phyloP scores from a whole-genome alignment of 1,140 invertebrate genomes.

The Radopholus similis region DNA sequence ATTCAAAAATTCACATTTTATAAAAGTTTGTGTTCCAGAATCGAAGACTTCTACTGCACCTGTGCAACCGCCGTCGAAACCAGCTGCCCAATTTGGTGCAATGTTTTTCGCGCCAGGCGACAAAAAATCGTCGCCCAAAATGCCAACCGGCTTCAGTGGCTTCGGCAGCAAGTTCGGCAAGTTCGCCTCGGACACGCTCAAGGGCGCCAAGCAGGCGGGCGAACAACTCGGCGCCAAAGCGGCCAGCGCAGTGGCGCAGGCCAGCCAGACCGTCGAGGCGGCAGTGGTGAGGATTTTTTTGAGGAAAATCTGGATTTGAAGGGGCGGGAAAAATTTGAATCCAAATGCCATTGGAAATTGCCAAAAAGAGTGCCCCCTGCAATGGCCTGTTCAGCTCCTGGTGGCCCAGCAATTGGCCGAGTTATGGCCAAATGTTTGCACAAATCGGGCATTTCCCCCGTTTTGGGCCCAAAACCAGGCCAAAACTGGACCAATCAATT shows the following conservation, averaged over 20 bases:
- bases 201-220: conserved; percentile 33
- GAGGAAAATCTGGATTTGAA: not conserved
- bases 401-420: too few species aligned
- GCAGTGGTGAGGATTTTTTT: conserved; percentile 8
- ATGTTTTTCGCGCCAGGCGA: conserved; percentile 8
- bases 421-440: too few species aligned
- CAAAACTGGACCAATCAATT: too few species aligned
- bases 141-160: conserved; percentile 3
- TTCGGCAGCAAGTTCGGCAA: conserved; percentile 42
- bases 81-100: not conserved
- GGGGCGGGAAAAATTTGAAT: not conserved
- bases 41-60: not conserved
- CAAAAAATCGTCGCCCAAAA: conserved; percentile 1
- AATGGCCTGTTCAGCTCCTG: too few species aligned
- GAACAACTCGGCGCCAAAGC: conserved; percentile 42
- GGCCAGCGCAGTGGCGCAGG: conserved; percentile 34
- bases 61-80: not conserved
- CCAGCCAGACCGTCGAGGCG: conserved; percentile 18
- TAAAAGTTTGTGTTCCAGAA: not conserved
- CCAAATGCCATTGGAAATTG: not conserved
- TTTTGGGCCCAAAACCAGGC: too few species aligned
- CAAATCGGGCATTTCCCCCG: too few species aligned
- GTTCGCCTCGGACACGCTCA: conserved; percentile 42
- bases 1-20: not conserved
- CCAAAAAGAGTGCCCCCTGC: too few species aligned